Percentiles rank a stretch among this genome's conserved stretches.
Conservation (phyloP, 2,113 vertebrate species). For the Colius striatus region DNA sequence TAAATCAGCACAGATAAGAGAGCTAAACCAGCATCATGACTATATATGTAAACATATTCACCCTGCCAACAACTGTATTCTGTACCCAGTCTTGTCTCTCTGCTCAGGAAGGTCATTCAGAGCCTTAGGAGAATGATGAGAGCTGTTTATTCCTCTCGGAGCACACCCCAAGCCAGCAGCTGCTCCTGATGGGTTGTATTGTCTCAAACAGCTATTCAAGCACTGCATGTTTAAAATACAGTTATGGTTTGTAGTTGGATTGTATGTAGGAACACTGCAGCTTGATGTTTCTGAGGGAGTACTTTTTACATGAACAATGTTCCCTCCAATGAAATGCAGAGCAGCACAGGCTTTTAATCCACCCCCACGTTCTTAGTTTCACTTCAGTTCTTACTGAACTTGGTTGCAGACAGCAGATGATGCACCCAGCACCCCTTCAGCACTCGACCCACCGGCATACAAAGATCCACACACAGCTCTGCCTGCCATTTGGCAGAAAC, state of each 20-base stretch:
- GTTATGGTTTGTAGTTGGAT: neutral
- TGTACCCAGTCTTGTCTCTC: neutral
- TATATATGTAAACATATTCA: neutral
- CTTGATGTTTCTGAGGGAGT: neutral
- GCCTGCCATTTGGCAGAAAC: neutral
- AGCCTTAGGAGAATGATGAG: neutral
- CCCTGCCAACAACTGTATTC: neutral
- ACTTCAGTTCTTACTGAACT: neutral
- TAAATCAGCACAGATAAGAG: neutral
- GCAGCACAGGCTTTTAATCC: neutral
- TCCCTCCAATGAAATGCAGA: neutral
- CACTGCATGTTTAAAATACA: neutral
- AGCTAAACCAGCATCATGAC: neutral
- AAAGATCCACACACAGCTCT: neutral
- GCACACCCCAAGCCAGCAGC: neutral
- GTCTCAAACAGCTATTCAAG: neutral
- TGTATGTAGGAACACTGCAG: neutral
- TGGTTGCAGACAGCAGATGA: neutral
- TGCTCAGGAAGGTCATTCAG: neutral
- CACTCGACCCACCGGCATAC: neutral
- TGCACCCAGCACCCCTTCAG: neutral
- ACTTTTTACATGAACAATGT: neutral
- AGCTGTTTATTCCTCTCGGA: neutral
- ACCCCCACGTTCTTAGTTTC: neutral
- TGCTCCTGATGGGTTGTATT: neutral